A percentile compares a stretch with the other conserved stretches of the same genome.
phyloP scores from a whole-genome alignment of 2,113 vertebrate species.

The Cyanocitta stelleri region DNA sequence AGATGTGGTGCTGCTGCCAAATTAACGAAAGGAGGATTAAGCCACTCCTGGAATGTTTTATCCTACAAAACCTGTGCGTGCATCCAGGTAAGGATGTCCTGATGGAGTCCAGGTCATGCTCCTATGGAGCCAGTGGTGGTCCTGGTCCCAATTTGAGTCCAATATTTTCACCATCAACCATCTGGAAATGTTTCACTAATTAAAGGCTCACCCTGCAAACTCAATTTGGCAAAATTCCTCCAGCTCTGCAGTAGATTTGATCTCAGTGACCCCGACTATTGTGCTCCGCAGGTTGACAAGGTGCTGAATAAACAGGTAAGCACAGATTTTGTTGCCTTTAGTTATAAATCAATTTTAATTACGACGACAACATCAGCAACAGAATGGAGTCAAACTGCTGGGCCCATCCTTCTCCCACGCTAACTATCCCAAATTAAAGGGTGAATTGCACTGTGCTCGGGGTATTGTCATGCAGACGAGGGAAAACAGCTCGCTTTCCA shows the following conservation, averaged over 20 bases:
- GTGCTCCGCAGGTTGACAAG: not conserved
- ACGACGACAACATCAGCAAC: not conserved
- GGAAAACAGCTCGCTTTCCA: conserved; percentile 76
- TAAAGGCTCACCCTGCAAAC: not conserved
- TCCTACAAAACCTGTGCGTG: accelerated
- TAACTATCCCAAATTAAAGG: conserved; percentile 72
- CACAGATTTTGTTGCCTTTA: not conserved
- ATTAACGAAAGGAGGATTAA: not conserved
- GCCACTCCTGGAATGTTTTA: not conserved
- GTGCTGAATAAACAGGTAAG: conserved; percentile 5
- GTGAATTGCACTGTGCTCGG: conserved; percentile 52
- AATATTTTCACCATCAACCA: not conserved
- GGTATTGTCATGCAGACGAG: conserved; percentile 78
- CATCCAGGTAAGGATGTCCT: not conserved
- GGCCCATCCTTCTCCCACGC: conserved; percentile 29
- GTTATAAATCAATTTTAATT: conserved; percentile 73
- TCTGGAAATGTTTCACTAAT: not conserved
- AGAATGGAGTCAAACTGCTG: conserved; percentile 23
- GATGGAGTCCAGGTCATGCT: not conserved
- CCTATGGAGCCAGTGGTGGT: not conserved
- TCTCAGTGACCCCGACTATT: not conserved
- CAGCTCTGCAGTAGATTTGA: not conserved
- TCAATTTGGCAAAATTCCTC: not conserved
- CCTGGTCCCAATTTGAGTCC: not conserved
- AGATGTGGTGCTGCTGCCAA: not conserved